Conservation (phyloP, 2,113 vertebrate species). For the Osmerus eperlanus region DNA sequence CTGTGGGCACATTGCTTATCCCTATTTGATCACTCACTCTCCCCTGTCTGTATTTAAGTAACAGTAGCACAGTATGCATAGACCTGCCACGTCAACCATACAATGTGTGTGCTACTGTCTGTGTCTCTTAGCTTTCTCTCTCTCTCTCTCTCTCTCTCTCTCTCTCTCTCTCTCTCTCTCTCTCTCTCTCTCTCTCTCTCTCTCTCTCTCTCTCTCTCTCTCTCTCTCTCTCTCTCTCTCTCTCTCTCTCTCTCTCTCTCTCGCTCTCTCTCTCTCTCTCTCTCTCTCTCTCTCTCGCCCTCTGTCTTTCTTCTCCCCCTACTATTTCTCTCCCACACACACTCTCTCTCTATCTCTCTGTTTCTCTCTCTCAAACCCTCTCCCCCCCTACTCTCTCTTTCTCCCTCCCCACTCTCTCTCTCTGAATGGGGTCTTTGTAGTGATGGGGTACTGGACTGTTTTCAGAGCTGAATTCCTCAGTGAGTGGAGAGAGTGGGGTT, state of each 20-base stretch:
- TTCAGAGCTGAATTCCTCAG: slow-evolving; percentile 63
- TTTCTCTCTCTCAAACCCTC: slow-evolving; percentile 6
- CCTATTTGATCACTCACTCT: neutral
- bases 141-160: too few species aligned
- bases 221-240: too few species aligned
- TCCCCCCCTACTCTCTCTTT: neutral
- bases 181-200: too few species aligned
- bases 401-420: slow-evolving; percentile 2
- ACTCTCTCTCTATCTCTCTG: slow-evolving; percentile 2
- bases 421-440: slow-evolving; percentile 65
- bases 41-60: slow-evolving; percentile 46
- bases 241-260: too few species aligned
- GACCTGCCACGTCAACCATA: slow-evolving; percentile 48
- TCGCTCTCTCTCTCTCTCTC: too few species aligned
- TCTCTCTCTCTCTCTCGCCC: too few species aligned
- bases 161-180: too few species aligned
- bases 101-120: slow-evolving; percentile 29
- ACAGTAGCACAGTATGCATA: slow-evolving; percentile 37
- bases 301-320: too few species aligned
- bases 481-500: slow-evolving; percentile 57
- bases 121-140: too few species aligned
- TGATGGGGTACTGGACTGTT: slow-evolving; percentile 52
- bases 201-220: neutral
- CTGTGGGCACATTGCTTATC: neutral
- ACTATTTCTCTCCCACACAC: slow-evolving; percentile 1